Base-by-base conservation (phyloP, 2,888 invertebrate genomes). In the Drosophila vallismaia region DNA sequence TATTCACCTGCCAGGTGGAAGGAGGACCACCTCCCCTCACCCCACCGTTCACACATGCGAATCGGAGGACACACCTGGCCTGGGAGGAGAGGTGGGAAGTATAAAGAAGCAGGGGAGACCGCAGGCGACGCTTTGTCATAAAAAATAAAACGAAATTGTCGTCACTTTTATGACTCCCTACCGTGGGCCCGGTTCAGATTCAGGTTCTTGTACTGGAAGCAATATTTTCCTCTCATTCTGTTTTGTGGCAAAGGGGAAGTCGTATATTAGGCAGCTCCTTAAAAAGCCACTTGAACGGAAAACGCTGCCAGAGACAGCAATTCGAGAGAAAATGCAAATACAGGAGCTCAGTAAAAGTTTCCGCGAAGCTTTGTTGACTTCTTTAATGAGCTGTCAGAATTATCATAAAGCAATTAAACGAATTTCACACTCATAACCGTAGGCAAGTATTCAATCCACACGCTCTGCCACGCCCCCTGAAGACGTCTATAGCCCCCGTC, bases 391-490 rank as follows among this genome's bases (percentile, higher is more conserved):
- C 85, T 87, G 87, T 84, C 85, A 77, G 82, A 83, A 77, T 87
- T 68, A 80, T 82, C 85, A 88, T 89, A 85, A 87, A 88, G 74
- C 83, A 88, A 88, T 89, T 85, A 89, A 85, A 87, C 75, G 75
- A 74, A 76, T 79, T 76, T 86, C 75, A 68, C 63, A 63, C 71
- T 68, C 71, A 59, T 50, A 54, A 49, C 50, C 52, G 58, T 52
- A 53, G 56, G 50, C 57, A 50, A 53, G 68, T 67, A 67, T 67
- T 63, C 71, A 74, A 67, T 71, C 71, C 40, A 7, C 54, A 50
- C 67, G 58, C 67, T 48, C 50, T 51, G 40, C 60, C 44, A 12
- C 52, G 59, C 48, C 29, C 48, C 45, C 28, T 28, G 28, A 28
- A 28, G 28, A 4, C 28, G 19, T 19, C 19, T 19, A 28, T 6